Evolutionary conservation across 2,113 vertebrate species (phyloP), one percentile per base, ranked within the genome.

Genomic region (Pelvicachromis taeniatus): DNA sequence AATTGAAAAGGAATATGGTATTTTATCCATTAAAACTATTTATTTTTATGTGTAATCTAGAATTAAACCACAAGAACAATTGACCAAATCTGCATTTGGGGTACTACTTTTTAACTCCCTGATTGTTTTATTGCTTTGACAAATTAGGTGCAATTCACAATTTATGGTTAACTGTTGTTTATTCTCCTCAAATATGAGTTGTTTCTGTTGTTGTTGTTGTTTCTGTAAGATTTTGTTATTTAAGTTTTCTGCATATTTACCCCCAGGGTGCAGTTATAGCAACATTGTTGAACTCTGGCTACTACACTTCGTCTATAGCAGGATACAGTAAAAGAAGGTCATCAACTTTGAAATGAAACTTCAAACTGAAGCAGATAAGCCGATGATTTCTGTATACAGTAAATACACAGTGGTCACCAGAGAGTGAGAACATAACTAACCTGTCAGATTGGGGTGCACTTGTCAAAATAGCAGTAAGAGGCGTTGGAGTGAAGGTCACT

Each of bases 371-470:
- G 16, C 16, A 50, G 42, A 73, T 73, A 50, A 73, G 40, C 23
- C 50, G 45, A 31, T 75, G 11, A 75, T 31, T 50, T 29, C 23
- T 31, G 7, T 29, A 31, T 9, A 31, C 16, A 50, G 45, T 75
- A 52, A 75, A 50, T 75, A 50, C 70, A 70, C 13, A 19, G 63
- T 7, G 79, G 89, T 86, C 91, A 91, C 82, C 50, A 85, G 90
- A 92, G 90, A 92, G 87, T 84, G 87, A 93, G 77, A 87, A 87
- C 91, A 90, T 82, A 56, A 87, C 87, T 88, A 89, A 92, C 88
- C 91, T 87, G 90, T 92, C 91, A 92, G 89, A 92, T 90, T 93
- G 88, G 91, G 84, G 87, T 86, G 82, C 79, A 93, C 85, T 92
- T 93, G 91, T 92, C 92, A 94, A 92, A 93, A 91, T 85, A 93